Percentiles rank a stretch among this genome's conserved stretches.
These are phyloP conservation scores for Muscicapa adusta DNA, from an alignment of 2,113 vertebrate genomes.

Conservation along the genomic window DNA sequence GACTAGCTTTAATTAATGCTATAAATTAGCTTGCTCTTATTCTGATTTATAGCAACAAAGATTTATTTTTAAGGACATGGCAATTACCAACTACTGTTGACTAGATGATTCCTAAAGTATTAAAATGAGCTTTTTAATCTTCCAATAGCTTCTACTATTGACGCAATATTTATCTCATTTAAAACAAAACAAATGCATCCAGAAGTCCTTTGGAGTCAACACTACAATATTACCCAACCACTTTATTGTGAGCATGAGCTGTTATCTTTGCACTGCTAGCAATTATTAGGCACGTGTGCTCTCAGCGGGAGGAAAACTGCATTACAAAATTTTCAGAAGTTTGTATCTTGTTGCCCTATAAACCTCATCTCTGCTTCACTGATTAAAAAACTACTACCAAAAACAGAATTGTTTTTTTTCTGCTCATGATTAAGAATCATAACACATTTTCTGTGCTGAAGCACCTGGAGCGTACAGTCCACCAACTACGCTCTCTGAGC, in stretches of 20 bases:
- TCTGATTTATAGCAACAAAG: neutral
- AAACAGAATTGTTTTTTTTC: neutral
- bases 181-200: neutral
- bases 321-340: neutral
- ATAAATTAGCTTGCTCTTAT: neutral
- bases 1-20: neutral
- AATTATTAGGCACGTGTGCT: accelerated
- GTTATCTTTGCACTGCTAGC: neutral
- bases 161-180: neutral
- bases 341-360: neutral
- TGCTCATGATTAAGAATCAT: neutral
- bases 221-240: neutral
- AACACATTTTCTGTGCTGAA: neutral
- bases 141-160: neutral
- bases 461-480: neutral
- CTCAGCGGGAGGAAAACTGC: neutral
- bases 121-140: neutral
- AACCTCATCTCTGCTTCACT: neutral
- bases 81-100: neutral
- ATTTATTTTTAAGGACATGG: neutral
- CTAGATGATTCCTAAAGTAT: neutral
- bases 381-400: neutral
- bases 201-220: neutral
- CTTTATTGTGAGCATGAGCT: neutral
- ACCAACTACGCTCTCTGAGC: neutral